Evolutionary conservation across 2,888 invertebrate species (phyloP).

Genomic region (Sphinx pinastri): DNA sequence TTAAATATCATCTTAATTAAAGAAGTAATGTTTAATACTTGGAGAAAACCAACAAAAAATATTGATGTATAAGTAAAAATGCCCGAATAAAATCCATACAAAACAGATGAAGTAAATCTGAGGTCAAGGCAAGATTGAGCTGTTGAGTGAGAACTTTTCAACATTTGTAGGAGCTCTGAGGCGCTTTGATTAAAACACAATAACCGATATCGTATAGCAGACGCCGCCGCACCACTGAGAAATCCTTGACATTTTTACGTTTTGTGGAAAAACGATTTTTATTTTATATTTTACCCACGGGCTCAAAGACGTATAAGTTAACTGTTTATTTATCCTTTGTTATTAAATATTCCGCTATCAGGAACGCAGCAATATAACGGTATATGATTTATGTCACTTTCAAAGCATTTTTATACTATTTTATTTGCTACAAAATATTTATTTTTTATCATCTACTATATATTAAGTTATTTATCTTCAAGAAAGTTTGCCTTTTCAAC

Average conservation of each 20-base stretch:
- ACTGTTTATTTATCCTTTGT: background rate
- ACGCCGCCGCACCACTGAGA: background rate
- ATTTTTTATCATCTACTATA: no score
- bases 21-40: no score
- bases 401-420: no score
- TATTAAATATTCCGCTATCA: background rate
- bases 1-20: no score
- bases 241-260: background rate
- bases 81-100: background rate
- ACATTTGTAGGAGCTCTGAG: background rate
- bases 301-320: no score
- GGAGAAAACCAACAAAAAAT: no score
- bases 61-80: background rate
- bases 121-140: background rate
- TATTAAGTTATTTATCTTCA: no score
- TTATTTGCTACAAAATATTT: no score
- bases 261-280: no score
- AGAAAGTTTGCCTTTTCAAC: no score
- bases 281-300: no score
- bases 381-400: background rate
- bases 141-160: background rate
- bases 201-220: background rate
- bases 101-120: background rate
- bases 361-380: no score
- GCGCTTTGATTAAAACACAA: background rate